Base-by-base conservation (phyloP, 1,140 invertebrate genomes). In the Ostrea edulis region DNA sequence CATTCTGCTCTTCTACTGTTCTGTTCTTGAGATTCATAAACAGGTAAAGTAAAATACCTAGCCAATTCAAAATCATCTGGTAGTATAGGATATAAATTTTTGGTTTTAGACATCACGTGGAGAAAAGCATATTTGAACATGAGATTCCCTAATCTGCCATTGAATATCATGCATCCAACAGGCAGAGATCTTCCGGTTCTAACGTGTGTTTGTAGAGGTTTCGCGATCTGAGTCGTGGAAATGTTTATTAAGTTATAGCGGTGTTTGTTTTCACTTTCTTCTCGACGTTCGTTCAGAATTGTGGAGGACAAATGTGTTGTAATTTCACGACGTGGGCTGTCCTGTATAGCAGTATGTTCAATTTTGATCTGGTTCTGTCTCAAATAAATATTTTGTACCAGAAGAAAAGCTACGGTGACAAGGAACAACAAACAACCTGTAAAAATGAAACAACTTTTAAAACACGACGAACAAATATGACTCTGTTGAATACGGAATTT, bases 41-140 rank as follows among this genome's bases (percentile, higher is more conserved):
- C n/a, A 51, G 82, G 82, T 53, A 83, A 53, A 53, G 3, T 25
- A 44, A 83, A 83, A 52, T 22, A 53, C 8, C 52, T 54, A 22
- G 8, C 14, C 52, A 83, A 14, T 51, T 83, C 82, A n/a, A 83
- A 54, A 25, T 54, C 20, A 20, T 52, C 17, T 5, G 82, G 82
- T 9, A 83, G 8, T 22, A 83, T 54, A 52, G 52, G 44, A 53
- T 83, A 54, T 35, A 83, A n/a, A 53, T 54, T 83, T 7, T 83
- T 83, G 9, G 22, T 53, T 83, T 83, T 83, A 12, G 82, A 83
- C 9, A 83, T 54, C 17, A 54, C 51, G 82, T 83, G 52, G 52
- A 54, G 44, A 52, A 54, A 52, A 11, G 82, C 82, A 8, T 83
- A 83, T 54, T 83, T 52, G 25, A 83, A 83, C 82, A 83, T 83